Conservation (phyloP, 1,140 invertebrate genomes). For the Drosophila burlai region DNA sequence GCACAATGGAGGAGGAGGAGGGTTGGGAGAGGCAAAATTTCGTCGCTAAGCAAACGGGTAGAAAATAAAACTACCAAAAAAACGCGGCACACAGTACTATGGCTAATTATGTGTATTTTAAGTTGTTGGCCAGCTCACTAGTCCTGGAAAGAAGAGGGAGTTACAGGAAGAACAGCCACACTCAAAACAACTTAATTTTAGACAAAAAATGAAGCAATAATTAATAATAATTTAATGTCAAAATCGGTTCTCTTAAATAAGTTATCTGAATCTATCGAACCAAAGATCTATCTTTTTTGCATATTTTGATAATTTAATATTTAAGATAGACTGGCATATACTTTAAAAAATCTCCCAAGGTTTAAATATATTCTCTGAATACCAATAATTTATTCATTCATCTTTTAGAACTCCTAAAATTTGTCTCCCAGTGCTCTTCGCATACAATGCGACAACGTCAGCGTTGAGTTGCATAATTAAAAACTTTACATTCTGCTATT, state of each 20-base stretch:
- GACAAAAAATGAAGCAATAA: neutral
- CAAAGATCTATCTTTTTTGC: neutral
- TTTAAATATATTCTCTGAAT: neutral
- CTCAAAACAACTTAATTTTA: neutral
- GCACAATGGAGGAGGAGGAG: neutral
- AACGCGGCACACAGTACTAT: slow-evolving; percentile 43
- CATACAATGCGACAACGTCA: slow-evolving; percentile 43
- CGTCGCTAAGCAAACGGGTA: slow-evolving; percentile 50
- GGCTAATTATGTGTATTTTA: slow-evolving; percentile 83
- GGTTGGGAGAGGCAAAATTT: slow-evolving; percentile 12
- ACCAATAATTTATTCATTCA: neutral
- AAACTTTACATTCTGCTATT: slow-evolving; percentile 79
- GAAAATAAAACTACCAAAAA: slow-evolving; percentile 30
- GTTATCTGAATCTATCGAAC: no score
- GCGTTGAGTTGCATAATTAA: slow-evolving; percentile 77
- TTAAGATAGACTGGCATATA: no score
- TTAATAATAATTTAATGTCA: neutral
- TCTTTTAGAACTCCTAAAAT: neutral
- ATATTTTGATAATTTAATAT: neutral
- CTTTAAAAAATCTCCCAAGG: neutral
- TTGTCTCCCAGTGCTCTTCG: neutral
- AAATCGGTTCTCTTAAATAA: neutral
- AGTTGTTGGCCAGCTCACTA: slow-evolving; percentile 68
- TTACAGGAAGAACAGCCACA: neutral
- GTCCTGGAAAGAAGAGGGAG: slow-evolving; percentile 17